phyloP scores from a whole-genome alignment of 2,113 vertebrate genomes.

The Chrysochloris asiatica region DNA sequence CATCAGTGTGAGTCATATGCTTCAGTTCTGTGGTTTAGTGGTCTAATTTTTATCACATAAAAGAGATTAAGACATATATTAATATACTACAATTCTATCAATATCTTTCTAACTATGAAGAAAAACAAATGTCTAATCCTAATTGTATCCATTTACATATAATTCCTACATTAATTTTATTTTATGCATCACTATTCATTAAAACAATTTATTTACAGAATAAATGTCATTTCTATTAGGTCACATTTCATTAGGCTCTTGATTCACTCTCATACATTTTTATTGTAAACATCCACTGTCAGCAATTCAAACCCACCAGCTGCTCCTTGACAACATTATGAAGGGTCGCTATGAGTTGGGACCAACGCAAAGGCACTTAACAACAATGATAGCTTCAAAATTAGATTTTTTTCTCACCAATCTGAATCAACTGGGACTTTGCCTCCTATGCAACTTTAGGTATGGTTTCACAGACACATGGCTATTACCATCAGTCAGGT shows the following conservation, averaged over 20 bases:
- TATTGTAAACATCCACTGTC: slow-evolving; percentile 10
- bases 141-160: not conserved
- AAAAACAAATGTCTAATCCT: not conserved
- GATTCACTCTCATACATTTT: not conserved
- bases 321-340: too few relatives aligned
- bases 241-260: not conserved
- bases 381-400: not conserved
- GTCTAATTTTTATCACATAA: not conserved
- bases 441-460: not conserved
- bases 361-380: too few relatives aligned
- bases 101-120: not conserved
- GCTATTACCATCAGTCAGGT: slow-evolving; percentile 6
- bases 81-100: not conserved
- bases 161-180: not conserved
- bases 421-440: not conserved
- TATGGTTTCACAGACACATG: not conserved
- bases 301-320: too few relatives aligned
- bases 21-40: not conserved
- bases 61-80: slow-evolving; percentile 4
- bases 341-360: too few relatives aligned
- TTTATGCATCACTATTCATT: not conserved
- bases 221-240: not conserved
- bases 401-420: not conserved
- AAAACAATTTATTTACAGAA: not conserved
- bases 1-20: not conserved